Evolutionary conservation across 2,888 invertebrate species (phyloP).

Genomic region (Prenolepis imparis): DNA sequence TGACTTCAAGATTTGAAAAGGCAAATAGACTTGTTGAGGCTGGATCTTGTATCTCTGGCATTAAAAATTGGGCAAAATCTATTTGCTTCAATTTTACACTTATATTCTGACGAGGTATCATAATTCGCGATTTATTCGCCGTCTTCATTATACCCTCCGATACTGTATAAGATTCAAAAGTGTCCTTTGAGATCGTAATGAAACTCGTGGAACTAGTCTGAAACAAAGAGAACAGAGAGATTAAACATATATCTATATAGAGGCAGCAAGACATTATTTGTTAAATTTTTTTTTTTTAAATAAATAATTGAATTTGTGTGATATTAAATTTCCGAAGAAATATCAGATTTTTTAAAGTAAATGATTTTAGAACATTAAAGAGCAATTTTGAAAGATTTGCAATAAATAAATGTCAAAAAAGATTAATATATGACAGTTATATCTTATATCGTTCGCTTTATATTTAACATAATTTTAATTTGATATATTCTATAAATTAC

Average conservation of each 20-base stretch:
- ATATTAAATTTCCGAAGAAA: neutral
- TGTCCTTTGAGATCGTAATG: slow-evolving; percentile 51
- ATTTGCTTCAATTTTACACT: slow-evolving; percentile 63
- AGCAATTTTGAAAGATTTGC: neutral
- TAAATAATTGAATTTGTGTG: neutral
- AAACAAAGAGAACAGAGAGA: neutral
- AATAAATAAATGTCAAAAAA: neutral
- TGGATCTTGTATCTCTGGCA: slow-evolving; percentile 64
- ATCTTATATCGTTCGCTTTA: neutral
- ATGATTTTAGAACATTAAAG: neutral
- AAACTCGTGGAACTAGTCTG: slow-evolving; percentile 62
- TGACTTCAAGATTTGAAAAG: slow-evolving; percentile 47
- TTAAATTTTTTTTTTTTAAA: neutral
- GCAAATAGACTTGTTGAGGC: slow-evolving; percentile 65
- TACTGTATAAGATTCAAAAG: slow-evolving; percentile 61
- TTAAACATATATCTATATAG: neutral
- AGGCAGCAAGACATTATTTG: neutral
- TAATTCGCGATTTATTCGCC: slow-evolving; percentile 26
- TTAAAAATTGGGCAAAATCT: slow-evolving; percentile 14
- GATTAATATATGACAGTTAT: neutral
- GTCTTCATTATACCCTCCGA: slow-evolving; percentile 59
- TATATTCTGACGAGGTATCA: slow-evolving; percentile 61
- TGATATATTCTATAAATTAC: neutral
- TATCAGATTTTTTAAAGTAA: neutral
- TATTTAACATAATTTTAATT: too few species aligned